Percentiles rank a stretch among this genome's conserved stretches.
phyloP scores from a whole-genome alignment of 2,888 invertebrate genomes.

The Eupithecia exiguata region DNA sequence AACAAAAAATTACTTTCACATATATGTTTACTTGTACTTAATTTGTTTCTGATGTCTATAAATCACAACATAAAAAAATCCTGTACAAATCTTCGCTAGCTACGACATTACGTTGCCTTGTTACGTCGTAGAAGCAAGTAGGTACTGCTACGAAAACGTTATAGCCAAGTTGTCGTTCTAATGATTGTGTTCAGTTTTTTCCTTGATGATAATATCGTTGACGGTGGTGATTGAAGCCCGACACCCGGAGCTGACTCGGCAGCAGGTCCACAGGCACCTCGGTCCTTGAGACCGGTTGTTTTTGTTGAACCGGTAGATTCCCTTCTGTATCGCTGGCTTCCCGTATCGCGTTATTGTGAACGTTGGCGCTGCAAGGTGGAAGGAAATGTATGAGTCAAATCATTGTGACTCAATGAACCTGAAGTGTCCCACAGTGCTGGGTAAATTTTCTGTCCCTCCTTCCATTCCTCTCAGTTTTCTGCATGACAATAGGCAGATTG shows the following conservation, averaged over 20 bases:
- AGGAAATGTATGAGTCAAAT: neutral
- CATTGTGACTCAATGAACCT: neutral
- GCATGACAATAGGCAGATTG: too few species aligned
- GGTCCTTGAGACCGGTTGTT: constrained; percentile 62
- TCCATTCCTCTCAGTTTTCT: too few species aligned
- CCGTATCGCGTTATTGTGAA: constrained; percentile 53
- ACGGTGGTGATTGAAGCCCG: constrained; percentile 54
- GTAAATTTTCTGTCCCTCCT: too few species aligned
- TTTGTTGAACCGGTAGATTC: constrained; percentile 47
- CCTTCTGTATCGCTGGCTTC: constrained; percentile 50
- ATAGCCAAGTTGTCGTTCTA: neutral
- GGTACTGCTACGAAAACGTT: neutral
- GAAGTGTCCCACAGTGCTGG: too few species aligned
- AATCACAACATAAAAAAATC: neutral
- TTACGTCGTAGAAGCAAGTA: neutral
- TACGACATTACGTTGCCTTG: neutral
- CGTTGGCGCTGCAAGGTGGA: constrained; percentile 47
- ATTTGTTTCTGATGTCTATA: neutral
- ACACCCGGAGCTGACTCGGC: constrained; percentile 58
- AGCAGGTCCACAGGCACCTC: constrained; percentile 66
- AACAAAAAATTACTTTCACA: neutral
- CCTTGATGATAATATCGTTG: constrained; percentile 1
- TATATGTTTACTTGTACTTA: neutral
- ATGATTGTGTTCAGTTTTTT: constrained; percentile 5
- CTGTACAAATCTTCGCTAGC: neutral